phyloP scores from a whole-genome alignment of 2,888 invertebrate genomes.

The Agrochola macilenta region DNA sequence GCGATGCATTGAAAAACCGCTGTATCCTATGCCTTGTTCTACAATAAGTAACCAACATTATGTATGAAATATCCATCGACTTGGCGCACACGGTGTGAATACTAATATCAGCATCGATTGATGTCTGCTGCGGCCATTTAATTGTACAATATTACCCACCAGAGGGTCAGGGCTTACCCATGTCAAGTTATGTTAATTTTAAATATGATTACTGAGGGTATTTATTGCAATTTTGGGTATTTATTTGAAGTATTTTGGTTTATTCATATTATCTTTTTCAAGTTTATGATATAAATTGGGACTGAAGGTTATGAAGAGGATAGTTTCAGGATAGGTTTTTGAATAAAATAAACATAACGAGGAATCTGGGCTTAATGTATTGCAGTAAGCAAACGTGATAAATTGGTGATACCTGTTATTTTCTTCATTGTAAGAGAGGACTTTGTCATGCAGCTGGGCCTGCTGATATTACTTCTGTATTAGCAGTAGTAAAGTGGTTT shows the following conservation, averaged over 20 bases:
- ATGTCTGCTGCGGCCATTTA: conserved; percentile 41
- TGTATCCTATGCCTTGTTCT: not conserved
- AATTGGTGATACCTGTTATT: not conserved
- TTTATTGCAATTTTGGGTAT: conserved; percentile 19
- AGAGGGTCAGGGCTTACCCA: not conserved
- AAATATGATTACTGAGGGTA: conserved; percentile 9
- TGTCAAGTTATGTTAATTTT: conserved; percentile 29
- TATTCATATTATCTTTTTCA: not conserved
- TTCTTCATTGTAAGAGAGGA: not conserved
- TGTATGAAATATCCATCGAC: conserved; percentile 57
- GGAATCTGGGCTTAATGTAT: not conserved
- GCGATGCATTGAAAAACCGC: conserved; percentile 7
- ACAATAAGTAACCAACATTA: conserved; percentile 29
- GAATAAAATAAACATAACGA: not conserved
- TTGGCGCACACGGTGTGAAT: conserved; percentile 37
- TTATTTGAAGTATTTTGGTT: conserved; percentile 1
- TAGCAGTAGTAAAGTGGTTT: not conserved
- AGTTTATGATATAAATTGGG: not conserved
- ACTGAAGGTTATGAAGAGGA: not conserved
- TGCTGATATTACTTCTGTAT: not conserved
- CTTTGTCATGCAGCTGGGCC: not conserved
- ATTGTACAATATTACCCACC: conserved; percentile 27
- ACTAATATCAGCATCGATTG: conserved; percentile 46
- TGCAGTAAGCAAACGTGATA: not conserved
- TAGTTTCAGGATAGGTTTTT: not conserved